These are phyloP conservation scores for Drosophila ironensis DNA, from an alignment of 1,140 invertebrate genomes.

Conservation along the genomic window DNA sequence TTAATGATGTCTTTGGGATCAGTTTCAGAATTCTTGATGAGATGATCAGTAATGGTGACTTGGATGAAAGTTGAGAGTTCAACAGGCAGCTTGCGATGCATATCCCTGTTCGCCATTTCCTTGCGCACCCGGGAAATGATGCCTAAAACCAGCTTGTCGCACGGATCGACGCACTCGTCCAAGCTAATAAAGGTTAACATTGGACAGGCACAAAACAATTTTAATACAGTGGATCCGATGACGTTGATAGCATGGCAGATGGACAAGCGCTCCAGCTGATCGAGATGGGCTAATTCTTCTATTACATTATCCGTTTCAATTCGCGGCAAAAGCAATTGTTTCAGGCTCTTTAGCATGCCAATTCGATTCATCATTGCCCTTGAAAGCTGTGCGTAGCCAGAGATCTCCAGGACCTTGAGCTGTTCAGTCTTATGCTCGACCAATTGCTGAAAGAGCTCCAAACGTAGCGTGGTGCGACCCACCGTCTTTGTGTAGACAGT, in stretches of 20 bases:
- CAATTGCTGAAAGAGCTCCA: constrained; percentile 14
- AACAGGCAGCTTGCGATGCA: constrained; percentile 29
- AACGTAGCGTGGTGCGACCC: background rate
- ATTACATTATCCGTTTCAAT: background rate
- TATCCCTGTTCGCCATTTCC: constrained; percentile 8
- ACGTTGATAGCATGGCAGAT: background rate
- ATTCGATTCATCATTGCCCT: background rate
- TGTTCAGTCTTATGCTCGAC: constrained; percentile 4
- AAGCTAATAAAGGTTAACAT: constrained; percentile 19
- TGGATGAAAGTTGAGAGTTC: background rate
- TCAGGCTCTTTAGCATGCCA: constrained; percentile 10
- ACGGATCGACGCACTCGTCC: background rate
- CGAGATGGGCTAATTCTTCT: background rate
- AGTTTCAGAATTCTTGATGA: background rate
- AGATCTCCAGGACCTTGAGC: constrained; percentile 29
- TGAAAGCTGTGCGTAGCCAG: background rate
- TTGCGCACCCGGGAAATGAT: constrained; percentile 16
- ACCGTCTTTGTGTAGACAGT: background rate
- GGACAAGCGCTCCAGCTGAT: constrained; percentile 28
- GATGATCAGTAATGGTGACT: background rate
- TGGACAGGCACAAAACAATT: constrained; percentile 23
- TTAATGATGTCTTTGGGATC: constrained; percentile 28
- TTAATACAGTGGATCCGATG: constrained; percentile 8
- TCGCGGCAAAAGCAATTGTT: background rate
- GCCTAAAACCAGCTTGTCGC: constrained; percentile 5